Base-by-base conservation (phyloP, 2,888 invertebrate species). In the Diaprepes abbreviatus region DNA sequence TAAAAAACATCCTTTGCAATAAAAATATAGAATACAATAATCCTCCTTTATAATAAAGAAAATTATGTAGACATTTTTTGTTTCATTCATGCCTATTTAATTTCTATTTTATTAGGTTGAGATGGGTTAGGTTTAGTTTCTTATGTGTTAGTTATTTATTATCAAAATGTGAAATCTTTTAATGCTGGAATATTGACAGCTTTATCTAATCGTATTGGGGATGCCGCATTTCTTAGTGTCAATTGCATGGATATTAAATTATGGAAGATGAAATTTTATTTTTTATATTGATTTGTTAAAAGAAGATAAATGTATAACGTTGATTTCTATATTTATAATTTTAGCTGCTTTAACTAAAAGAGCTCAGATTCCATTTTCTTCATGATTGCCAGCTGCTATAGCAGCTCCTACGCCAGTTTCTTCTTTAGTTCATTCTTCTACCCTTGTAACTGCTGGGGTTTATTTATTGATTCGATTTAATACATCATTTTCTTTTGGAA, bases 311-410 rank as follows among this genome's bases (percentile, higher is more conserved):
- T 4, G 12, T 24, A 66, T 69, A 55, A 1, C 24, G 9, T 10
- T 71, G 38, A 52, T 73, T 63, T 65, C 43, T n/a, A 60, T n/a
- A 9, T 70, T 70, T 48, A 65, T 73, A 16, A 43, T 72, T 36
- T 50, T 87, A 75, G 89, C 89, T 0, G 86, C 88, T 59, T 88
- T 92, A 85, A 92, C 92, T 70, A 93, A 93, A 84, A 93, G 92
- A 75, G 93, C 92, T 80, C 92, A 93, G 83, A 89, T 93, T 87
- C 92, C 93, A 50, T 93, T 93, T 90, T 91, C 91, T 71, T 88
- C 91, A 45, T 93, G 92, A 77, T 83, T 92, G 55, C 93, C 93
- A 50, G 72, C 74, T 6, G 71, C 71, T 19, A 73, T 71, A 28
- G 72, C 74, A 0, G 92, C 92, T 45, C 92, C 92, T 33, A 93